phyloP scores from a whole-genome alignment of 2,888 invertebrate genomes.

The Andrena flavipes region DNA sequence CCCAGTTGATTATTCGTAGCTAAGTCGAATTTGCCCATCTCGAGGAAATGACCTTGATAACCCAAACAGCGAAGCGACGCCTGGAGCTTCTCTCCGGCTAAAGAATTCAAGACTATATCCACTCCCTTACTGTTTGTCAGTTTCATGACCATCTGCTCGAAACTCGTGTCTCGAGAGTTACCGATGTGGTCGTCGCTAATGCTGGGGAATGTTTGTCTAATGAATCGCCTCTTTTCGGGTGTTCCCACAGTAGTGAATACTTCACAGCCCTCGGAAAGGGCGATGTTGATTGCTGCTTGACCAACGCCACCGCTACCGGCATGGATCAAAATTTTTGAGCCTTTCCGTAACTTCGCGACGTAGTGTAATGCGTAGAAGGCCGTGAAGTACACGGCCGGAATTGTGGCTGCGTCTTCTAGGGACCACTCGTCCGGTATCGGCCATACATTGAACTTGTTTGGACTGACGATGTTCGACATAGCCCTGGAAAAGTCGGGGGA shows the following conservation, averaged over 20 bases:
- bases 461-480: slow-evolving; percentile 34
- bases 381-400: slow-evolving; percentile 88
- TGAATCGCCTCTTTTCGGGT: slow-evolving; percentile 86
- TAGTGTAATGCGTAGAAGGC: slow-evolving; percentile 87
- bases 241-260: slow-evolving; percentile 88
- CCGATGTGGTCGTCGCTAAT: slow-evolving; percentile 90
- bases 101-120: slow-evolving; percentile 95
- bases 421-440: slow-evolving; percentile 87
- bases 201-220: slow-evolving; percentile 86
- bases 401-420: slow-evolving; percentile 88
- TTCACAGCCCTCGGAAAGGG: slow-evolving; percentile 86
- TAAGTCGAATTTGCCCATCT: slow-evolving; percentile 95
- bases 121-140: slow-evolving; percentile 95
- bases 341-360: slow-evolving; percentile 86
- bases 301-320: slow-evolving; percentile 88
- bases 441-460: slow-evolving; percentile 81
- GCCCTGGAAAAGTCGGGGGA: slow-evolving; percentile 18
- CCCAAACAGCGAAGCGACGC: slow-evolving; percentile 89
- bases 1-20: slow-evolving; percentile 88
- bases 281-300: slow-evolving; percentile 89
- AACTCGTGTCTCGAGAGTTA: slow-evolving; percentile 94
- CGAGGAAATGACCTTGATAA: slow-evolving; percentile 89
- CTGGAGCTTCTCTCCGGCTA: slow-evolving; percentile 95
- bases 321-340: slow-evolving; percentile 85
- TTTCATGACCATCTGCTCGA: slow-evolving; percentile 93